A percentile compares a stretch with the other conserved stretches of the same genome.
Conservation (phyloP, 2,797 vertebrate species). For the Tokudaia muenninki region DNA sequence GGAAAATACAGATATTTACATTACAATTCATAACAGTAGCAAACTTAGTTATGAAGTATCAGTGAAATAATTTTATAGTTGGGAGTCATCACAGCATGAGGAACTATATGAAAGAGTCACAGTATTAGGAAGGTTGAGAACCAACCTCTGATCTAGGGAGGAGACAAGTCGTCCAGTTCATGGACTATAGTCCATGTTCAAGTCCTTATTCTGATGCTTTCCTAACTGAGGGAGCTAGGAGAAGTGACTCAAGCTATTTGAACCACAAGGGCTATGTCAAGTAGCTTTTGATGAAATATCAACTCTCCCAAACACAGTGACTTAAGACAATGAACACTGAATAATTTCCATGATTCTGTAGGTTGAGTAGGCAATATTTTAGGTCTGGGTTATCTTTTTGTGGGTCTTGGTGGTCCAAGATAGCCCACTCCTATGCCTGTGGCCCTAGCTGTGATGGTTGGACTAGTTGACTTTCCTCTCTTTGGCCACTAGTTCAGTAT, state of each 20-base stretch:
- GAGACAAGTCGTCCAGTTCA: background rate
- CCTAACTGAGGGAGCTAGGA: background rate
- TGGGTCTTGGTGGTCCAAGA: background rate
- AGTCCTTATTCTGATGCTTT: background rate
- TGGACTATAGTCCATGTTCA: background rate
- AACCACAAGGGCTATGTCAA: background rate
- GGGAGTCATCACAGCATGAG: background rate
- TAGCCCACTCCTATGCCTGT: background rate
- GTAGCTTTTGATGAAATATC: background rate
- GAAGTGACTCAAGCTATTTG: background rate
- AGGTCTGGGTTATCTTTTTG: background rate
- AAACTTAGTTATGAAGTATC: background rate
- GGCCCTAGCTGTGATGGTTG: background rate
- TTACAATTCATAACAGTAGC: background rate
- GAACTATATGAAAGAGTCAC: background rate
- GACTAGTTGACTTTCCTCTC: background rate
- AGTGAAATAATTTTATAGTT: background rate
- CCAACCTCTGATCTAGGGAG: background rate
- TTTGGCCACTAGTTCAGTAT: background rate
- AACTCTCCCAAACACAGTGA: background rate
- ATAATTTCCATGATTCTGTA: background rate
- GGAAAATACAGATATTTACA: background rate
- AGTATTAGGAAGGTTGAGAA: background rate
- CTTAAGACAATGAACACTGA: background rate
- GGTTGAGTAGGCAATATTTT: background rate